These are phyloP conservation scores for Hirtodrosophila trivittata DNA, from an alignment of 2,888 invertebrate genomes.

Conservation along the genomic window DNA sequence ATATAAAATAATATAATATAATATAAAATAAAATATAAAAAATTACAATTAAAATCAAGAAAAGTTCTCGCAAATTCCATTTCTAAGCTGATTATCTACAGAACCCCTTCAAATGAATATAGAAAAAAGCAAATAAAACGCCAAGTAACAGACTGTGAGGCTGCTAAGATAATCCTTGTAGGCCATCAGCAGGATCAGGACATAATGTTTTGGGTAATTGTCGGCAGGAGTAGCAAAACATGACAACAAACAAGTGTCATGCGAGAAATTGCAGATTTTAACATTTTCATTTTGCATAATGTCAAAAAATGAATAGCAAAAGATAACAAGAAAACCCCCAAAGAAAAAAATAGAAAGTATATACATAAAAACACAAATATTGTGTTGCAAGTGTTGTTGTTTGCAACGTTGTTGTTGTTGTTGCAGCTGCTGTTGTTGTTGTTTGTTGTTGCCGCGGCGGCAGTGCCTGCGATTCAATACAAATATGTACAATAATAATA, in stretches of 20 bases:
- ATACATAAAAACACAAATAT: constrained; percentile 19
- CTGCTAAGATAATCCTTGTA: background rate
- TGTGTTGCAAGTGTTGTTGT: too few species aligned
- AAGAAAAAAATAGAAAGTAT: constrained; percentile 17
- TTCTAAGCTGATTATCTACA: too few species aligned
- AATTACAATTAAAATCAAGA: too few species aligned
- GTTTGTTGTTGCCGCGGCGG: constrained; percentile 48
- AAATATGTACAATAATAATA: constrained; percentile 74
- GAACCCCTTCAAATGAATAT: too few species aligned
- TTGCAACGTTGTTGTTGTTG: background rate
- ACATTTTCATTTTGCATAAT: constrained; percentile 73
- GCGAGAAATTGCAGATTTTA: constrained; percentile 70
- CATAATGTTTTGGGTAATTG: constrained; percentile 31
- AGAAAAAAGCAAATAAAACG: too few species aligned
- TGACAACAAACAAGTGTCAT: constrained; percentile 75
- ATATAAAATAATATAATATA: too few species aligned
- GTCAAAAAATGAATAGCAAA: constrained; percentile 34
- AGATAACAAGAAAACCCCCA: background rate
- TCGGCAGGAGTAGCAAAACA: constrained; percentile 59
- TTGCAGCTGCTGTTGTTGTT: constrained; percentile 27
- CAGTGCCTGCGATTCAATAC: constrained; percentile 66
- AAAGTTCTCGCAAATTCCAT: too few species aligned
- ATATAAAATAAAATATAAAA: too few species aligned
- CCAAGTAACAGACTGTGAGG: too few species aligned
- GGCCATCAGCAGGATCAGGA: background rate